phyloP scores from a whole-genome alignment of 92 coral and sea anemone genomes.

The Parazoanthus darwini region DNA sequence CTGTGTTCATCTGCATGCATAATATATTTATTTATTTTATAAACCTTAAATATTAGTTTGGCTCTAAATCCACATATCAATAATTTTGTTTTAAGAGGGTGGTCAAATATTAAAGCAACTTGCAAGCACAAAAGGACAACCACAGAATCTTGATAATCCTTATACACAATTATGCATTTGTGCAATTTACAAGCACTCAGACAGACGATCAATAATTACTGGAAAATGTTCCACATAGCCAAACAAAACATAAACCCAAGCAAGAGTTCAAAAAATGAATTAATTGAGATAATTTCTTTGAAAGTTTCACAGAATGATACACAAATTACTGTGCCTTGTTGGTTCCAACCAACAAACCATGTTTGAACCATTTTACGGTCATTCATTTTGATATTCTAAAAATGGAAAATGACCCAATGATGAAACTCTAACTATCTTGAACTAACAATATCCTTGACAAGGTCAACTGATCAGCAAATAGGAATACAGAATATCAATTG shows the following conservation, averaged over 20 bases:
- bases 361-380: not conserved
- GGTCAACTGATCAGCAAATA: conserved; percentile 14
- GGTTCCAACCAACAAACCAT: too few relatives aligned
- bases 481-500: not conserved
- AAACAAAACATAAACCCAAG: not conserved
- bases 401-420: conserved; percentile 19
- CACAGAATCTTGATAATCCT: not conserved
- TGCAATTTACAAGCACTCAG: not conserved
- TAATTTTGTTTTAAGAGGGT: too few relatives aligned
- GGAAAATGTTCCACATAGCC: not conserved
- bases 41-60: too few relatives aligned
- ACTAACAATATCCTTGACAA: not conserved
- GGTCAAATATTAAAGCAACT: too few relatives aligned
- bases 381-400: conserved; percentile 5
- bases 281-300: too few relatives aligned
- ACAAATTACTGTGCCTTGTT: not conserved
- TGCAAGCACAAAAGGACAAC: not conserved
- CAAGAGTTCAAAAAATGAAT: not conserved
- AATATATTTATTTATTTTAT: too few relatives aligned
- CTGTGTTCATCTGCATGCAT: too few relatives aligned
- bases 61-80: too few relatives aligned
- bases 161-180: not conserved
- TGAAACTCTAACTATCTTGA: not conserved
- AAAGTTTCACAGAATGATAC: not conserved
- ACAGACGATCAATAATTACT: not conserved